Conservation (phyloP, 1,140 invertebrate species). For the Aphis craccivora region DNA sequence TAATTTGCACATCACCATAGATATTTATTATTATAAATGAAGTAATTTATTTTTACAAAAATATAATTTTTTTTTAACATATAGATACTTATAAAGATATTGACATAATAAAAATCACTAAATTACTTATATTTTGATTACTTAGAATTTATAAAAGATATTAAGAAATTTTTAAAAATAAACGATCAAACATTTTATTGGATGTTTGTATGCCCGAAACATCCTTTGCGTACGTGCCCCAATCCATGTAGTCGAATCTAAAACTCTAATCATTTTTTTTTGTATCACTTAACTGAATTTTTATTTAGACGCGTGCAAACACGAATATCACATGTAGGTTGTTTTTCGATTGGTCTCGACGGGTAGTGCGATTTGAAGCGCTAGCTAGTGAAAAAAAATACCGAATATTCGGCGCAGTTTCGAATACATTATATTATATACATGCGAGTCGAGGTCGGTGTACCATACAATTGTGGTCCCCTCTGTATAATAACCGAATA, state of each 20-base stretch:
- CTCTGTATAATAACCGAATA: background rate
- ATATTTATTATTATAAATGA: too few species aligned
- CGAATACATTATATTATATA: background rate
- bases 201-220: background rate
- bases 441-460: background rate
- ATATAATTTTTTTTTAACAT: background rate
- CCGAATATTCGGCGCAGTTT: background rate
- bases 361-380: conserved; percentile 5
- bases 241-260: background rate
- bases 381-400: background rate
- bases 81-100: background rate
- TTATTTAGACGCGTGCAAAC: background rate
- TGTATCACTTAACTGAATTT: background rate
- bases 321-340: background rate
- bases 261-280: background rate
- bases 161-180: background rate
- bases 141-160: background rate
- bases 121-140: background rate
- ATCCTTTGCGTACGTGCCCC: background rate
- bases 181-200: background rate
- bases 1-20: background rate
- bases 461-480: background rate
- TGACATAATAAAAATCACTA: background rate
- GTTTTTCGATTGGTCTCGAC: conserved; percentile 15
- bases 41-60: background rate